These are phyloP conservation scores for Phalangium opilio DNA, from an alignment of 2,888 invertebrate species.

Conservation along the genomic window DNA sequence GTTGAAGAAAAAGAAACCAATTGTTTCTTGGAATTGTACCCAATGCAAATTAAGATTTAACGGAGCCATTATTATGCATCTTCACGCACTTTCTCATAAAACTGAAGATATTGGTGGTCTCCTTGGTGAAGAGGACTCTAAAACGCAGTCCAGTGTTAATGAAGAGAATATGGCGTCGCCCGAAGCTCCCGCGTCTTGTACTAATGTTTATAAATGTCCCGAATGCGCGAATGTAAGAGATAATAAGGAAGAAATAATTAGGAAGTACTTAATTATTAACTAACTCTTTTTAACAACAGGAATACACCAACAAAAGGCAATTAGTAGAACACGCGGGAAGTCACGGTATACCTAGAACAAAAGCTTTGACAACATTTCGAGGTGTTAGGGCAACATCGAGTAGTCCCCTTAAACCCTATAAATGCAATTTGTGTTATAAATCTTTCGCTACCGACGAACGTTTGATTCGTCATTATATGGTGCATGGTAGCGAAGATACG, in stretches of 20 bases:
- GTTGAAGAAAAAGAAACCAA: conserved; percentile 27
- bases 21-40: conserved; percentile 30
- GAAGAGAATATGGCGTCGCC: conserved; percentile 12
- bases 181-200: conserved; percentile 5
- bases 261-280: too few relatives aligned
- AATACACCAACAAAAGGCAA: conserved; percentile 31
- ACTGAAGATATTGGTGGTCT: conserved; percentile 29
- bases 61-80: conserved; percentile 34
- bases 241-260: neutral
- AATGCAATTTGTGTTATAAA: conserved; percentile 50
- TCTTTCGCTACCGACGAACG: conserved; percentile 46
- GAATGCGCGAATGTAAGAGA: conserved; percentile 26
- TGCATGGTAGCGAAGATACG: conserved; percentile 49
- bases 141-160: conserved; percentile 4
- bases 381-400: neutral
- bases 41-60: conserved; percentile 33
- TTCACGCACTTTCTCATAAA: conserved; percentile 39
- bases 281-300: conserved; percentile 21
- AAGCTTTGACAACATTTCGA: conserved; percentile 4
- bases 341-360: conserved; percentile 28
- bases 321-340: conserved; percentile 37
- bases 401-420: conserved; percentile 35
- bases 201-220: conserved; percentile 26
- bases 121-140: conserved; percentile 10
- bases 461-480: conserved; percentile 46